Evolutionary conservation across 2,797 vertebrate genomes (phyloP).

Genomic region (Myotis daubentonii): DNA sequence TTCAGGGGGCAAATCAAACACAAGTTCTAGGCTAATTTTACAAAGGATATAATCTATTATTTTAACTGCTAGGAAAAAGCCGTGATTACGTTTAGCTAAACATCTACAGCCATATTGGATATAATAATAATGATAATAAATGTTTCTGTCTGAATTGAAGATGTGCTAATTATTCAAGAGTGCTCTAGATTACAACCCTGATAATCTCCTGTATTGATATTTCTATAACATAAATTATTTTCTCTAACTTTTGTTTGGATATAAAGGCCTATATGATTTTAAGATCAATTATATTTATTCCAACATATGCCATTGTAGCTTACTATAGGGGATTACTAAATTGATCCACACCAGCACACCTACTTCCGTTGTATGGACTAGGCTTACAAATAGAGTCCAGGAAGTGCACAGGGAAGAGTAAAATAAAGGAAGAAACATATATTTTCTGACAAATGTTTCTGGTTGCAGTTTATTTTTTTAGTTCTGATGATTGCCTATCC

Average conservation of each 20-base stretch:
- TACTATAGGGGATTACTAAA: background rate
- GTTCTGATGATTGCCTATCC: background rate
- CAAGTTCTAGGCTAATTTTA: constrained; percentile 42
- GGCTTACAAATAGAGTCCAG: background rate
- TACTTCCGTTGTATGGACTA: background rate
- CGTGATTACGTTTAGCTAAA: constrained; percentile 9
- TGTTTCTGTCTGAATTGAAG: constrained; percentile 19
- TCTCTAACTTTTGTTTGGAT: background rate
- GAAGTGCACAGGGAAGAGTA: background rate
- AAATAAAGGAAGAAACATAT: background rate
- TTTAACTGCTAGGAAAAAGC: background rate
- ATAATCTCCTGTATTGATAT: background rate
- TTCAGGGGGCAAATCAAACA: constrained; percentile 16
- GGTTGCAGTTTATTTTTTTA: background rate
- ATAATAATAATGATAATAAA: constrained; percentile 11
- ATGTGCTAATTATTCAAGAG: constrained; percentile 27
- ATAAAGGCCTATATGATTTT: background rate
- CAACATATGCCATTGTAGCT: background rate
- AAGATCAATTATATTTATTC: background rate
- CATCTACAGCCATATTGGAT: background rate
- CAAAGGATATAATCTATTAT: constrained; percentile 11
- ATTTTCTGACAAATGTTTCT: background rate
- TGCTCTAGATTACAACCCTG: background rate
- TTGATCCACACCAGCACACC: background rate
- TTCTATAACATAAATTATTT: constrained; percentile 15